A percentile compares a stretch with the other conserved stretches of the same genome.
These are phyloP conservation scores for Streblospio benedicti DNA, from an alignment of 1,140 invertebrate genomes.

Conservation along the genomic window DNA sequence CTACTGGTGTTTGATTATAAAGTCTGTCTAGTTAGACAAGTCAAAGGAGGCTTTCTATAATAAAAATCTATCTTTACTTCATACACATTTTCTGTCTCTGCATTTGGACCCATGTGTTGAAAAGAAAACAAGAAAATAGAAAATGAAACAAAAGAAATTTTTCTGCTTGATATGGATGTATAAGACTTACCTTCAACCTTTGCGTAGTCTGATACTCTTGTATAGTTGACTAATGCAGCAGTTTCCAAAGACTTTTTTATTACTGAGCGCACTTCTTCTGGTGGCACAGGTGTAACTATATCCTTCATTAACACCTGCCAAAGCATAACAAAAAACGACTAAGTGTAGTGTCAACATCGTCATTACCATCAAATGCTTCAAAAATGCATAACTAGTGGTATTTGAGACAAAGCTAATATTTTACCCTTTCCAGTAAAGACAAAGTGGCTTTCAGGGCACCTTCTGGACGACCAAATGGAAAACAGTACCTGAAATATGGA, in stretches of 20 bases:
- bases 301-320: conserved; percentile 90
- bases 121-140: no score
- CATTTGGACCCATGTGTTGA: no score
- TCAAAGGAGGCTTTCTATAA: no score
- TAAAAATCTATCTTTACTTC: no score
- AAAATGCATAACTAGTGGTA: not conserved
- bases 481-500: conserved; percentile 67
- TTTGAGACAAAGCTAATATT: conserved; percentile 16
- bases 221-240: conserved; percentile 95
- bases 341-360: not conserved
- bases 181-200: conserved; percentile 81
- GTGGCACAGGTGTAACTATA: conserved; percentile 90
- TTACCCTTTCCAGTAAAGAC: conserved; percentile 83
- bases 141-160: no score
- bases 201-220: conserved; percentile 86
- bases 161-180: no score
- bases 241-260: conserved; percentile 96
- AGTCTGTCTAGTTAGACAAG: no score
- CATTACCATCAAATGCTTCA: not conserved
- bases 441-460: conserved; percentile 92
- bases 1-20: no score
- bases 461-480: conserved; percentile 96
- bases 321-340: conserved; percentile 7
- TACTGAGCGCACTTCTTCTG: conserved; percentile 88
- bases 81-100: no score